Base-by-base conservation (phyloP, 2,888 invertebrate genomes). In the Acrocera orbiculus region DNA sequence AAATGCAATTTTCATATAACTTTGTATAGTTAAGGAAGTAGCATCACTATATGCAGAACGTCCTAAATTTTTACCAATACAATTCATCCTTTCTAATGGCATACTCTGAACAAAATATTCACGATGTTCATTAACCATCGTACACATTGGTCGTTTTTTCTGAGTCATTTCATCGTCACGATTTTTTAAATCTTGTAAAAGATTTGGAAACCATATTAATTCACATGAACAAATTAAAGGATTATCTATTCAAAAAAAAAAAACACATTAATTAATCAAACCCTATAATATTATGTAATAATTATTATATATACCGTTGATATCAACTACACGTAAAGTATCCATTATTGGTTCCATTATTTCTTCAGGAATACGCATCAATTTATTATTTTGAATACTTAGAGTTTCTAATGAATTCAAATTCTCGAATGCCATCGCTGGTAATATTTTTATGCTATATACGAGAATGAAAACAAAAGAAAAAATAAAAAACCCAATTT, bases 261-360 rank as follows among this genome's bases (percentile, higher is more conserved):
- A 23, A 11, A 26, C 46, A 2, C n/a, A 16, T 31, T 16, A 28
- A 32, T 16, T 15, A 3, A 13, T 20, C 10, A 10, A 16, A 27
- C 7, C 4, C 5, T 7, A 15, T 3, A 27, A 8, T 16, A 10
- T 11, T 3, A 15, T 16, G 9, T 16, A 28, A 16, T 16, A 10
- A 20, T 30, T 30, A 11, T 16, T 30, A 14, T 19, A 27, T 19
- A 20, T 64, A 86, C 89, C 87, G 69, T 82, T 86, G 43, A 89
- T 77, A 59, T 89, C 89, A 44, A 89, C 76, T 39, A 83, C 78
- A 46, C 79, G 69, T 9, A 89, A 65, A 0, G 86, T 87, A 54
- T 89, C 87, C 46, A 86, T 69, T 39, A 89, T 73, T 11, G 81
- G 82, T 52, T 86, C 85, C 73, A 85, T 86, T 30, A 86, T 78